Evolutionary conservation across 2,797 vertebrate genomes (phyloP), one percentile per base, ranked within the genome.

Genomic region (Mus minutoides): DNA sequence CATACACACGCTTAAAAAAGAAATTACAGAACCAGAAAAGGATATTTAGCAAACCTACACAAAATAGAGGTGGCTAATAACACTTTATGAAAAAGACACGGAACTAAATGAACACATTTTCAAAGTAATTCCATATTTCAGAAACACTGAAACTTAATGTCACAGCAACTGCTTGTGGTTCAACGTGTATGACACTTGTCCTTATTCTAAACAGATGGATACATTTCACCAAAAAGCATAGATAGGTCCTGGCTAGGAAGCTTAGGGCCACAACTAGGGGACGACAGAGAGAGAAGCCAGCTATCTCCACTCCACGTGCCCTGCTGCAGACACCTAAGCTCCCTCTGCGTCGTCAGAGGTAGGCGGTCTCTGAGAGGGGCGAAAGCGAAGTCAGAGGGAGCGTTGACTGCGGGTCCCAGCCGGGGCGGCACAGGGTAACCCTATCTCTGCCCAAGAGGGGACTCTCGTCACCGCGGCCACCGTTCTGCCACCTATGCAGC

Each of bases 61-160:
- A 85, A 92, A 89, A 95, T 26, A 95, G n/a, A 88, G 62, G 90
- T 92, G 84, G 93, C 91, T 78, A 91, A 88, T 24, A 96, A 54
- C 40, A 78, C 64, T 90, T 90, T 54, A 94, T 54, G 52, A 83
- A 94, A 96, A 77, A 85, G 46, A 84, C 29, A 31, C 1, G 26
- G 37, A 76, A 89, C 67, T 71, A 94, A 92, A 88, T 26, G 80
- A n/a, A 13, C 88, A 56, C 76, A 83, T 88, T 92, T 97, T 94
- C 64, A 83, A 14, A 49, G 88, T 54, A 69, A 86, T 69, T 24
- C 71, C 89, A 29, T 69, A 84, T 82, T 49, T 43, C 88, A 91
- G 29, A 69, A 91, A 88, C 26, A 83, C 22, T 46, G 64, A 89
- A 95, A 92, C 40, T 93, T 71, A 83, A 56, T 78, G 73, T 46